These are phyloP conservation scores for Punctoribates punctum DNA, from an alignment of 2,888 invertebrate species.

Conservation along the genomic window DNA sequence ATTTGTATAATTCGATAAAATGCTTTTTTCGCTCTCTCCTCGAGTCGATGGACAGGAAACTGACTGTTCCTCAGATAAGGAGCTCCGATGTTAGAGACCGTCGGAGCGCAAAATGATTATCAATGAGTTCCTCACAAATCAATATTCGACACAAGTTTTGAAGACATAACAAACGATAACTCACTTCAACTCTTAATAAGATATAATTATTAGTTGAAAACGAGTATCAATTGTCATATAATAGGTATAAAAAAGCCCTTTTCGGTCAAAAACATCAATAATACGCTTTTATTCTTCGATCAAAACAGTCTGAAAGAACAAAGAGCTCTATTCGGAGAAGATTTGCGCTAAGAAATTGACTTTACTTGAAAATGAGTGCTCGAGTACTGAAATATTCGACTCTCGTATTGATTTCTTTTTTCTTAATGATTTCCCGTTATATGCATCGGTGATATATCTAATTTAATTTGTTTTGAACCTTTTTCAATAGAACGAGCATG, in stretches of 20 bases:
- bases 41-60: background rate
- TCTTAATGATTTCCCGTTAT: background rate
- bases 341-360: too few species aligned
- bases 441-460: too few species aligned
- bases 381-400: background rate
- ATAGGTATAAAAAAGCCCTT: background rate
- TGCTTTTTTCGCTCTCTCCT: background rate
- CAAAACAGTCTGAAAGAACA: too few species aligned
- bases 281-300: too few species aligned
- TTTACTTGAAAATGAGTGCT: too few species aligned
- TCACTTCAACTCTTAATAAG: background rate
- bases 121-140: slow-evolving; percentile 2
- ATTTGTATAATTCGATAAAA: background rate
- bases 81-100: background rate
- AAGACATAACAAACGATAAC: background rate
- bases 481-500: too few species aligned
- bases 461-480: too few species aligned
- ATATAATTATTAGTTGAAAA: background rate
- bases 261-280: too few species aligned
- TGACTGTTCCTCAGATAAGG: background rate
- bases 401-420: background rate
- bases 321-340: too few species aligned
- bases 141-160: background rate
- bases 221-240: background rate
- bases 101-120: slow-evolving; percentile 22